These are phyloP conservation scores for Anthoscopus minutus DNA, from an alignment of 2,113 vertebrate genomes.

Conservation along the genomic window DNA sequence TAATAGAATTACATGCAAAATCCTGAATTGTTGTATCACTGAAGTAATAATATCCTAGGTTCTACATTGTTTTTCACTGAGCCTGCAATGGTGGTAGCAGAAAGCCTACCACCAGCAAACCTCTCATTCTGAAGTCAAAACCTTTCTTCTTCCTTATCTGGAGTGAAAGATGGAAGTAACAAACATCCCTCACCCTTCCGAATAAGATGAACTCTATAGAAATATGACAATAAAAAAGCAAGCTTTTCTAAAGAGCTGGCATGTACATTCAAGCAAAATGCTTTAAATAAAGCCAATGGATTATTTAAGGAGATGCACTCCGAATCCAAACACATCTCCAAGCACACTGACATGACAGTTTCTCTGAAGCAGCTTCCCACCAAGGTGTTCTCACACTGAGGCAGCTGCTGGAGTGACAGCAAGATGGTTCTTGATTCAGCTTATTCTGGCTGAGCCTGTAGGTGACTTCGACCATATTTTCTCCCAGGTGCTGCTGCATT, in stretches of 20 bases:
- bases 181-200: not conserved
- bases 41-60: not conserved
- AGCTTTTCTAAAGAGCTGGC: not conserved
- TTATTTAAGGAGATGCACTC: not conserved
- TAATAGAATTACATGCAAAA: slow-evolving; percentile 27
- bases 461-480: not conserved
- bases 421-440: not conserved
- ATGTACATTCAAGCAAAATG: not conserved
- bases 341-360: not conserved
- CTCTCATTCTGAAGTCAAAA: not conserved
- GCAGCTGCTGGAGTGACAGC: not conserved
- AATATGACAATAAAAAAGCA: not conserved
- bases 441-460: not conserved
- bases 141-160: not conserved
- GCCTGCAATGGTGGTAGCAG: not conserved
- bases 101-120: not conserved
- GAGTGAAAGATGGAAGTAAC: not conserved
- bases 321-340: not conserved
- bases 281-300: not conserved
- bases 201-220: not conserved
- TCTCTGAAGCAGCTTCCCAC: not conserved
- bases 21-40: not conserved
- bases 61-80: not conserved
- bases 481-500: slow-evolving; percentile 7
- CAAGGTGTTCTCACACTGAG: not conserved